phyloP scores from a whole-genome alignment of 2,888 invertebrate genomes.

The Mycalesis mineus region DNA sequence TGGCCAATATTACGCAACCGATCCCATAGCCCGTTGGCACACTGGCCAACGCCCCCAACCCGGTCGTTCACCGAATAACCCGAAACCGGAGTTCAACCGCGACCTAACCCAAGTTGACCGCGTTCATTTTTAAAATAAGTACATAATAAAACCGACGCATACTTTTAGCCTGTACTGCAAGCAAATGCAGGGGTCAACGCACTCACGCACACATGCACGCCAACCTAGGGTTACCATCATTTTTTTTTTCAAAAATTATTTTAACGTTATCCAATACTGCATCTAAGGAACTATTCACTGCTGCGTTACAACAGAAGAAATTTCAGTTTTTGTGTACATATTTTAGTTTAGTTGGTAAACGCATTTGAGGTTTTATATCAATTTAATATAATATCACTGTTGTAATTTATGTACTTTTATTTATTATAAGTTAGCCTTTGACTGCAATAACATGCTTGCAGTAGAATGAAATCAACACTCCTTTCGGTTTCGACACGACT shows the following conservation, averaged over 20 bases:
- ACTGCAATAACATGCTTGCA: too few relatives aligned
- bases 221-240: slow-evolving; percentile 25
- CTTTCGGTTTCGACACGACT: too few relatives aligned
- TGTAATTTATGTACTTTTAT: too few relatives aligned
- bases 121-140: slow-evolving; percentile 76
- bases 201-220: slow-evolving; percentile 55
- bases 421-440: too few relatives aligned
- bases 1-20: background rate
- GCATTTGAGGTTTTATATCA: too few relatives aligned
- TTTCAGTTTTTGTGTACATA: too few relatives aligned
- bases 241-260: background rate
- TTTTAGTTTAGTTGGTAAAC: too few relatives aligned
- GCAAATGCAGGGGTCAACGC: slow-evolving; percentile 76
- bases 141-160: slow-evolving; percentile 77
- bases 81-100: slow-evolving; percentile 43
- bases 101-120: slow-evolving; percentile 74
- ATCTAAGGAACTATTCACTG: too few relatives aligned
- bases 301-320: too few relatives aligned
- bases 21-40: background rate
- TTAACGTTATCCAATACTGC: slow-evolving; percentile 18
- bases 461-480: too few relatives aligned
- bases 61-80: slow-evolving; percentile 40
- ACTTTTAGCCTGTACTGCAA: slow-evolving; percentile 76
- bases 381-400: too few relatives aligned
- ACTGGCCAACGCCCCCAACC: slow-evolving; percentile 13